Conservation (phyloP, 2,888 invertebrate species). For the Apamea crenata region DNA sequence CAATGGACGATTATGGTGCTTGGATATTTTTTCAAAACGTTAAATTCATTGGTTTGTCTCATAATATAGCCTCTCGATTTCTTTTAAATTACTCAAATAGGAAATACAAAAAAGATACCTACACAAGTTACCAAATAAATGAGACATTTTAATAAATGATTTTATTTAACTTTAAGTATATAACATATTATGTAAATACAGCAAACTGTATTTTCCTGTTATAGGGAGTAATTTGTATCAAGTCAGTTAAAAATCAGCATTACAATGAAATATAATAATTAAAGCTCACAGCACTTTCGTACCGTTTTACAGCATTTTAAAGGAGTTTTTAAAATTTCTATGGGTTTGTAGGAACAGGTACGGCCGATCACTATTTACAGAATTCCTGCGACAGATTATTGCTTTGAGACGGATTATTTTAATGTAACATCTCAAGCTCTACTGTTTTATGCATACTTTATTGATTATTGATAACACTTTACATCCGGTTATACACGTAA, state of each 20-base stretch:
- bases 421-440: conserved; percentile 43
- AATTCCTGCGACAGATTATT: conserved; percentile 47
- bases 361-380: conserved; percentile 39
- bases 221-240: neutral
- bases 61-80: neutral
- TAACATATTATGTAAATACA: neutral
- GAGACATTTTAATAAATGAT: neutral
- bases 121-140: neutral
- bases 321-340: conserved; percentile 5
- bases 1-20: neutral
- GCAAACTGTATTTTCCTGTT: neutral
- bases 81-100: neutral
- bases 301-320: conserved; percentile 16
- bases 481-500: conserved; percentile 52
- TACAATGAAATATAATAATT: neutral
- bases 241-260: neutral
- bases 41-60: neutral
- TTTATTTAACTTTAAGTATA: neutral
- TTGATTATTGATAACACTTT: conserved; percentile 45
- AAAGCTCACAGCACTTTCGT: conserved; percentile 15
- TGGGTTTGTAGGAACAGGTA: conserved; percentile 10
- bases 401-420: conserved; percentile 49
- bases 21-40: neutral
- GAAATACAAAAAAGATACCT: neutral
- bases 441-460: conserved; percentile 37